Evolutionary conservation across 2,888 invertebrate species (phyloP), one percentile per base, ranked within the genome.

Genomic region (Acrobasis consociella): DNA sequence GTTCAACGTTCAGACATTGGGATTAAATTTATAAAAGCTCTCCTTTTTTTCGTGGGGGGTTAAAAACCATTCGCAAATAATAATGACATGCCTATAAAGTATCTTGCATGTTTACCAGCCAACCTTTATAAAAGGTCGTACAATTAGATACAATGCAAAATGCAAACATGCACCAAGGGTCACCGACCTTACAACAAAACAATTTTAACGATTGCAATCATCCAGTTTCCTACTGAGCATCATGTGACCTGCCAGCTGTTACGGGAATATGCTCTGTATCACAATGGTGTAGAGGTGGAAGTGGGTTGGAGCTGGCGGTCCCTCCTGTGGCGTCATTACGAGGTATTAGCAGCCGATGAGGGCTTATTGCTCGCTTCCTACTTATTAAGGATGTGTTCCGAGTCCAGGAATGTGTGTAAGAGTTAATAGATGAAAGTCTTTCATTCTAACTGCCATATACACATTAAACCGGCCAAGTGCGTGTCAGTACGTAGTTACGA

Each of bases 121-220:
- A 22, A 22, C 22, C 22, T 22, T 22, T 22, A 22, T 22, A 3
- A 22, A 22, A 22, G 22, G 22, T 22, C 22, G 22, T 22, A 22
- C 22, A 22, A 22, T 22, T 22, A 31, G 31, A 31, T 31, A 31
- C 1, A 5, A 31, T 46, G 13, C 46, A 13, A 5, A 46, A 46
- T 46, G 46, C 46, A 46, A 46, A 46, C 5, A 13, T 13, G n/a
- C 46, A 46, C 37, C 11, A 37, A 11, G 16, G 50, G 59, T 49
- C 50, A 50, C 59, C 15, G 59, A 50, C 15, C 56, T 22, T 10
- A 49, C 49, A 59, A 49, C 49, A 38, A 50, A 59, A 59, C 58
- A 58, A 58, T 59, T 50, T 59, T 59, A 50, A 50, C 49, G 59
- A 59, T 59, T 37, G 49, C 50, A 59, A 59, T 59, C 49, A 59